Conservation (phyloP, 2,888 invertebrate genomes). For the Cacoxenus indagator region DNA sequence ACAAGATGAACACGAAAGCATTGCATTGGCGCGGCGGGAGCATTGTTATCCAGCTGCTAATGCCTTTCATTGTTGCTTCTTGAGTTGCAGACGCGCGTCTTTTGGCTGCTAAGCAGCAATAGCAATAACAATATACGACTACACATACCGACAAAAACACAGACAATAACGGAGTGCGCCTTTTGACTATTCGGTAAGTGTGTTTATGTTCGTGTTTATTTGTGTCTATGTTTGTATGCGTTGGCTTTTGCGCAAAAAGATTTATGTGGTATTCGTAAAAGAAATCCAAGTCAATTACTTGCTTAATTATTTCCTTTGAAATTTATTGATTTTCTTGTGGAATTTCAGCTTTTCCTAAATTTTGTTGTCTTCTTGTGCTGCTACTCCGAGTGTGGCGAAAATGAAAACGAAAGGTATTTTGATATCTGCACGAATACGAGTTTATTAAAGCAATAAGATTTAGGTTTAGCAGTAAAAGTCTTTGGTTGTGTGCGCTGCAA, state of each 20-base stretch:
- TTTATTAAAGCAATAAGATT: not conserved
- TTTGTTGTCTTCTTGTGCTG: not conserved
- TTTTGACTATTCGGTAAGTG: not conserved
- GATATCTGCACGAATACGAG: not conserved
- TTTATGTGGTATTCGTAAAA: slow-evolving; percentile 64
- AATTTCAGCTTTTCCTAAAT: slow-evolving; percentile 39
- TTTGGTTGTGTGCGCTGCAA: not conserved
- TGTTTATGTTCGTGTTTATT: not conserved
- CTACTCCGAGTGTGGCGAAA: not conserved
- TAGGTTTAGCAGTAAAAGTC: not conserved
- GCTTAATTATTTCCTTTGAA: slow-evolving; percentile 64
- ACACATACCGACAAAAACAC: not conserved
- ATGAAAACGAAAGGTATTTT: slow-evolving; percentile 20
- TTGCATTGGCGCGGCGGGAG: not conserved
- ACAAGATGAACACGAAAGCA: not conserved
- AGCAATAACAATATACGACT: not conserved
- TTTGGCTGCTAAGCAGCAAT: not conserved
- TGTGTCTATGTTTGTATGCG: slow-evolving; percentile 33
- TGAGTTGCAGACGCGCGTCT: slow-evolving; percentile 47
- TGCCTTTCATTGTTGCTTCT: slow-evolving; percentile 29
- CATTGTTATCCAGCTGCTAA: slow-evolving; percentile 25
- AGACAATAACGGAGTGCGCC: not conserved
- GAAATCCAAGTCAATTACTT: slow-evolving; percentile 66
- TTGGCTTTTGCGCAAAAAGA: slow-evolving; percentile 57
- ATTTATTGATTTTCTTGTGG: slow-evolving; percentile 58